Percentiles rank a stretch among this genome's conserved stretches.
These are phyloP conservation scores for Telmatherina bonti DNA, from an alignment of 2,797 vertebrate genomes.

Conservation along the genomic window DNA sequence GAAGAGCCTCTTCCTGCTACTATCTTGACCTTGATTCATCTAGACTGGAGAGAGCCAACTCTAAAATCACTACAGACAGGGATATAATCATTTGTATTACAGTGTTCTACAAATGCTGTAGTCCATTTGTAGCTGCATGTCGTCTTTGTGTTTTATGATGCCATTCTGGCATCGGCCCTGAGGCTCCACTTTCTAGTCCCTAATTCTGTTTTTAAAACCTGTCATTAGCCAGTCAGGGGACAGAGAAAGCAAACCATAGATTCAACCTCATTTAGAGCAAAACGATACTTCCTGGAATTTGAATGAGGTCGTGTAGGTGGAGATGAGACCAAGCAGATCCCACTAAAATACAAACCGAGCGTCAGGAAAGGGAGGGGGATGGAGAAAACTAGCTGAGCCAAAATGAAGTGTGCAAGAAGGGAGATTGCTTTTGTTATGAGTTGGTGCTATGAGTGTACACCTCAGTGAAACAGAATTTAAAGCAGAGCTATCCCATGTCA, in stretches of 20 bases:
- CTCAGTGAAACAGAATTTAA: too few species aligned
- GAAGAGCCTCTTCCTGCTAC: slow-evolving; percentile 14
- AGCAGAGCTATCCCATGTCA: too few species aligned
- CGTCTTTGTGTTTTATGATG: slow-evolving; percentile 58
- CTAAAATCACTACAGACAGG: slow-evolving; percentile 45
- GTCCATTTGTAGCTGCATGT: slow-evolving; percentile 57
- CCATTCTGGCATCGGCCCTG: slow-evolving; percentile 49
- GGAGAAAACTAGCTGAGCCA: slow-evolving; percentile 30
- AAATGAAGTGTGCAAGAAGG: slow-evolving; percentile 26
- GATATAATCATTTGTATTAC: slow-evolving; percentile 56
- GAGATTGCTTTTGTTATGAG: too few species aligned
- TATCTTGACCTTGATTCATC: slow-evolving; percentile 41
- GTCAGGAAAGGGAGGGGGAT: slow-evolving; percentile 9
- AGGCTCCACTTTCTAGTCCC: slow-evolving; percentile 45
- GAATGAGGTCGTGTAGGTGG: slow-evolving; percentile 8
- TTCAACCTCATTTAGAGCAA: slow-evolving; percentile 42
- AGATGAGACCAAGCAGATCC: background rate
- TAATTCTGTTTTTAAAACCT: slow-evolving; percentile 56
- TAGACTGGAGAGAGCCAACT: slow-evolving; percentile 16
- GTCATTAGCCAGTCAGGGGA: slow-evolving; percentile 50
- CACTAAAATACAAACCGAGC: background rate
- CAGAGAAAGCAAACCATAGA: slow-evolving; percentile 38
- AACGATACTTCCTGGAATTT: slow-evolving; percentile 47
- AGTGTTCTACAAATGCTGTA: slow-evolving; percentile 57
- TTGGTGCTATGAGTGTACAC: background rate